A percentile compares a stretch with the other conserved stretches of the same genome.
These are phyloP conservation scores for Diprion similis DNA, from an alignment of 1,140 invertebrate genomes.

Conservation along the genomic window DNA sequence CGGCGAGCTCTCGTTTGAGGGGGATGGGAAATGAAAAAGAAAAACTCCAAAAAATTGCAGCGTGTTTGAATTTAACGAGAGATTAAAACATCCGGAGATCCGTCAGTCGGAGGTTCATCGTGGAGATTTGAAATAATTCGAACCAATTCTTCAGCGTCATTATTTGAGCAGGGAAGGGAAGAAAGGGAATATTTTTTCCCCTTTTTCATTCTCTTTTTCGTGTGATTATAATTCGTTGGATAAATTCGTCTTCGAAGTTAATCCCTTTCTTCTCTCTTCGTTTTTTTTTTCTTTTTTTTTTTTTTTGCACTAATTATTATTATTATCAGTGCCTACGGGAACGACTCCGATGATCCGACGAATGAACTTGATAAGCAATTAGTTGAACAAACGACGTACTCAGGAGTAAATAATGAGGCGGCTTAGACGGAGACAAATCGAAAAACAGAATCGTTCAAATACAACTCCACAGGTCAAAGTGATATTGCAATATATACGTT, in stretches of 20 bases:
- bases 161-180: neutral
- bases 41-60: no score
- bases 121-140: neutral
- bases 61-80: no score
- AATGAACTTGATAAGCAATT: slow-evolving; percentile 6
- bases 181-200: no score
- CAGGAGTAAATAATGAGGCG: neutral
- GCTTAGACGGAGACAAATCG: no score
- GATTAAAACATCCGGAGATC: neutral
- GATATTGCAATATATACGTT: neutral
- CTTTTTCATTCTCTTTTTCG: neutral
- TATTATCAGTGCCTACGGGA: no score
- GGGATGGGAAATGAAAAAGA: no score
- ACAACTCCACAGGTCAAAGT: neutral
- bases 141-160: neutral
- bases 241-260: neutral
- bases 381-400: neutral
- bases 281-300: no score
- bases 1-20: neutral
- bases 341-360: neutral
- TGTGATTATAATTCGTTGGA: neutral
- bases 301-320: no score
- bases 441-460: no score
- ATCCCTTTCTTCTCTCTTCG: no score
- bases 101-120: neutral